Percentiles rank a stretch among this genome's conserved stretches.
These are phyloP conservation scores for Camelus dromedarius DNA, from an alignment of 2,113 vertebrate genomes.

Conservation along the genomic window DNA sequence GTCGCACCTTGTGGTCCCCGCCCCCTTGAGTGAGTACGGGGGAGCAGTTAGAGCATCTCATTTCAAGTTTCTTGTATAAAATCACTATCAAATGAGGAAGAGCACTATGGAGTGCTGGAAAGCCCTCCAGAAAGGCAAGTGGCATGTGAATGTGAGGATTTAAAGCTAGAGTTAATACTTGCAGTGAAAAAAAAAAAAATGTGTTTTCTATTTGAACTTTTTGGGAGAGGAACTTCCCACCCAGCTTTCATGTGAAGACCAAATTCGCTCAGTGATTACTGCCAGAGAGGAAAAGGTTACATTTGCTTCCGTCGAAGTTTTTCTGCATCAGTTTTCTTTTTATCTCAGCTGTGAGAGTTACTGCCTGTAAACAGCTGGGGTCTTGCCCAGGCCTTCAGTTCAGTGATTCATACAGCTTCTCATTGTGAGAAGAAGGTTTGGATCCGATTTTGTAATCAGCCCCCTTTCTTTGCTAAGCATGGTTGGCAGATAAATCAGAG, in stretches of 20 bases:
- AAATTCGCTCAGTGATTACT: neutral
- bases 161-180: neutral
- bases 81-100: neutral
- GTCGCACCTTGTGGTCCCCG: neutral
- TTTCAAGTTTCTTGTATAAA: neutral
- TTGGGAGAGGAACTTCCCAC: neutral
- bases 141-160: neutral
- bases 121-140: neutral
- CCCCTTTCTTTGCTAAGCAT: neutral
- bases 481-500: constrained; percentile 24
- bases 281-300: neutral
- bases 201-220: neutral
- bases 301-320: neutral
- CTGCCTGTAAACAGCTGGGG: neutral
- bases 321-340: constrained; percentile 6
- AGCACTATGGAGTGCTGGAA: neutral
- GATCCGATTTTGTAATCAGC: neutral
- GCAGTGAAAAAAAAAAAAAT: neutral
- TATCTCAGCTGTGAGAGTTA: neutral
- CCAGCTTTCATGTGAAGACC: neutral
- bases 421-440: neutral
- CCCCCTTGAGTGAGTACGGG: neutral
- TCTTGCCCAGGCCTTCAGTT: neutral
- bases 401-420: neutral
- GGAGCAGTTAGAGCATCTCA: neutral